These are phyloP conservation scores for Oriolus oriolus DNA, from an alignment of 2,113 vertebrate genomes.

Conservation along the genomic window DNA sequence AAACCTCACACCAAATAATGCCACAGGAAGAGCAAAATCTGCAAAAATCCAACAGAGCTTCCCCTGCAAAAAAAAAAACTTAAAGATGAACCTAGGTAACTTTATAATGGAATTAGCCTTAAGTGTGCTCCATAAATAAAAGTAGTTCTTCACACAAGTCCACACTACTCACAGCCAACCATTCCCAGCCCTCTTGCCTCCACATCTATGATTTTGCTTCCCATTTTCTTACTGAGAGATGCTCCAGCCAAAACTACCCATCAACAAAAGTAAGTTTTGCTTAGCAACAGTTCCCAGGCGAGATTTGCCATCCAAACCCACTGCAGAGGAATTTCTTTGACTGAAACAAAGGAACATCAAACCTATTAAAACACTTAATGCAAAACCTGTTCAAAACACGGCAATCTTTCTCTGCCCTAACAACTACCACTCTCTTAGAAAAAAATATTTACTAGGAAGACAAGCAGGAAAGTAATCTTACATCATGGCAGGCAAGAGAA, in stretches of 20 bases:
- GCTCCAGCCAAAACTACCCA: background rate
- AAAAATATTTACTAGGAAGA: background rate
- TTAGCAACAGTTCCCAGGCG: conserved; percentile 40
- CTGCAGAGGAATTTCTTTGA: background rate
- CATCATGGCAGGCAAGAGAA: background rate
- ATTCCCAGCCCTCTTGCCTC: background rate
- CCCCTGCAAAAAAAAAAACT: fast-evolving
- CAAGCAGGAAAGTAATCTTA: background rate
- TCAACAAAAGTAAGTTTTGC: background rate
- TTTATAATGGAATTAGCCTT: background rate
- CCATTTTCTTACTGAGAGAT: background rate
- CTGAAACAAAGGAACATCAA: background rate
- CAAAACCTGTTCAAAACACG: background rate
- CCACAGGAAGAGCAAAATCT: background rate
- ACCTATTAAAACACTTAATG: background rate
- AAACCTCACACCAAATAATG: fast-evolving
- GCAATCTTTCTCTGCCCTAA: background rate
- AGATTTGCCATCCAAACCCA: background rate
- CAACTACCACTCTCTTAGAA: background rate
- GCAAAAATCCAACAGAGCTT: background rate
- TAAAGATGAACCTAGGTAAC: fast-evolving
- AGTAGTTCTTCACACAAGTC: background rate
- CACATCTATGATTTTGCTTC: background rate
- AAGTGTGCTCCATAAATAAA: background rate
- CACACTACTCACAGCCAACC: background rate